Base-by-base conservation (phyloP, 2,888 invertebrate genomes). In the Pedicia rivosa region DNA sequence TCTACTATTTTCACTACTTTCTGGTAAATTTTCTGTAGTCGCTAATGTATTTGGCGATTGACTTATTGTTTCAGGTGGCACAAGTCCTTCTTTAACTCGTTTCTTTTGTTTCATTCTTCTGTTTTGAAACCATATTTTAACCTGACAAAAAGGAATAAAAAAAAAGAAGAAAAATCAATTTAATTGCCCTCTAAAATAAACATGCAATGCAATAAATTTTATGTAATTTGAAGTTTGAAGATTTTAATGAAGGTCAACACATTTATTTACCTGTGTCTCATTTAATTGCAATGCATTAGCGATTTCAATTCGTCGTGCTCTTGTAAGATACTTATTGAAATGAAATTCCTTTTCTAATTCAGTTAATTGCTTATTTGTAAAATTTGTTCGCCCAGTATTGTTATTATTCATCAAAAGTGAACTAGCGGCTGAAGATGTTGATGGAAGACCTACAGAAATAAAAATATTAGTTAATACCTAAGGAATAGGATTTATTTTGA, bases 281-380 rank as follows among this genome's bases (percentile, higher is more conserved):
- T 95, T 97, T 36, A 98, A 74, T 54, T 92, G 90, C 38, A 98
- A 65, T 3, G 92, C 84, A 3, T 90, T 86, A 1, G 98, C 98
- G 47, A 98, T 98, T 64, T 98, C 98, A 57, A 97, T 95, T 50
- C 98, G 72, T 46, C 97, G 68, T 26, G 94, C 95, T 48, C 97
- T 68, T 26, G 97, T 98, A 53, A 98, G 74, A 67, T 98, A 98
- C 65, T 94, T 95, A 68, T 95, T 95, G 65, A 94, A 97, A 62
- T 97, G 97, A 66, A 97, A 98, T 63, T 98, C 97, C 58, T 98
- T 98, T 61, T 98, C 98, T 46, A 98, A 70, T 63, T 98, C 98
- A 3, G 97, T 98, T 44, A 98, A 74, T 61, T 98, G 98, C 63
- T 97, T 97, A 64, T 97, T 98, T 47, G 95, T 95, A 68, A 98